Base-by-base conservation (phyloP, 2,888 invertebrate genomes). In the Crematogaster levior region DNA sequence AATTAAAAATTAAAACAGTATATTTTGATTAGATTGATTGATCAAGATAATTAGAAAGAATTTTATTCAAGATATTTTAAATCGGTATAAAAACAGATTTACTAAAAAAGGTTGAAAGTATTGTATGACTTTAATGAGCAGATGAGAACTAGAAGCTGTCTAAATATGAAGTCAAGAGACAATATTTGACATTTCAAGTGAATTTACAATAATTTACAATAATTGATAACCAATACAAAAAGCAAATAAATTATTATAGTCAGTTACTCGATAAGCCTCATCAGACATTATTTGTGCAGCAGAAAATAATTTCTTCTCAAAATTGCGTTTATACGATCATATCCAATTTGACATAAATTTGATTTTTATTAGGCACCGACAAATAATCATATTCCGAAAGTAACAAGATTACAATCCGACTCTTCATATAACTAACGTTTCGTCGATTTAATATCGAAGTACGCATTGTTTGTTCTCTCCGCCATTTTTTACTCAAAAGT, bases 401-500 rank as follows among this genome's bases (percentile, higher is more conserved):
- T 46, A 65, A 48, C 30, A 7, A 48, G 48, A 48, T 66, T 66
- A 66, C 15, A 66, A 48, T 12, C 3, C 61, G 60, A 53, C 30
- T 83, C 68, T 10, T 66, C 83, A n/a, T n/a, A 75, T 68, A 85
- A 85, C 60, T 70, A 34, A 40, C 53, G 51, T 85, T 86, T 85
- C n/a, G 27, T 15, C 61, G 24, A 40, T 46, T 65, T 72, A 15
- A 40, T 24, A 21, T 37, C n/a, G 63, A 48, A 79, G 82, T 82
- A 84, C 81, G 46, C 58, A 21, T 5, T 40, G 27, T 58, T 58
- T 48, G 37, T 37, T 18, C n/a, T n/a, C 58, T 70, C 24, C 12
- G 75, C 21, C 34, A 53, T 53, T 65, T 85, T 85, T 89, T 86
- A 84, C 70, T 70, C 58, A 56, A 85, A 85, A 85, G 83, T 89